A percentile compares a stretch with the other conserved stretches of the same genome.
Conservation (phyloP, 2,888 invertebrate genomes). For the Xestia rhomboidea region DNA sequence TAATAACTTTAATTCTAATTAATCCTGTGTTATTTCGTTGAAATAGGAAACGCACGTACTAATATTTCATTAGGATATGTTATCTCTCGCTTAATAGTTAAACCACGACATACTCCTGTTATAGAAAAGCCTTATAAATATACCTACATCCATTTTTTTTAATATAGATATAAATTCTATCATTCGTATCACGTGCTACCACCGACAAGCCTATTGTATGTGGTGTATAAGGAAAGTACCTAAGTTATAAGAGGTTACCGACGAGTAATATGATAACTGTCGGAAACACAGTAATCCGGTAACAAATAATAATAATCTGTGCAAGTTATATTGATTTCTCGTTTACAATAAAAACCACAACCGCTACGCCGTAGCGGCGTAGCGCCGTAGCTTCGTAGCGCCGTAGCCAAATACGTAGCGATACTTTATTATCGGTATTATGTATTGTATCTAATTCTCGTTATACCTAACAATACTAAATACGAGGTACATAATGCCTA, state of each 20-base stretch:
- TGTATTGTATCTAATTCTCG: slow-evolving; percentile 11
- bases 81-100: neutral
- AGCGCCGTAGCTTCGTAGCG: slow-evolving; percentile 29
- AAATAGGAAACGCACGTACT: slow-evolving; percentile 1
- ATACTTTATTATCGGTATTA: neutral
- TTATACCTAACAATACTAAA: neutral
- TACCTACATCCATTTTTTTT: neutral
- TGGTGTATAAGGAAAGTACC: slow-evolving; percentile 17
- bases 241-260: slow-evolving; percentile 30
- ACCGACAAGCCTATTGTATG: slow-evolving; percentile 31
- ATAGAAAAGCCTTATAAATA: neutral
- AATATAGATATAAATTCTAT: slow-evolving; percentile 30
- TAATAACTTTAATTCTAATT: slow-evolving; percentile 19
- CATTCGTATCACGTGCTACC: slow-evolving; percentile 22
- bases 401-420: slow-evolving; percentile 28
- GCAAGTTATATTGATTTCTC: slow-evolving; percentile 41
- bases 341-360: slow-evolving; percentile 51
- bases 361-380: slow-evolving; percentile 26
- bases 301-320: slow-evolving; percentile 47
- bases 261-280: slow-evolving; percentile 26
- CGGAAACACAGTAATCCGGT: slow-evolving; percentile 28
- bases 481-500: neutral
- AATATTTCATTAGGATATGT: neutral
- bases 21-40: slow-evolving; percentile 6
- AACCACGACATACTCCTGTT: neutral